Percentiles rank a stretch among this genome's conserved stretches.
Evolutionary conservation across 2,888 invertebrate genomes (phyloP).

Genomic region (Hanleya hanleyi): DNA sequence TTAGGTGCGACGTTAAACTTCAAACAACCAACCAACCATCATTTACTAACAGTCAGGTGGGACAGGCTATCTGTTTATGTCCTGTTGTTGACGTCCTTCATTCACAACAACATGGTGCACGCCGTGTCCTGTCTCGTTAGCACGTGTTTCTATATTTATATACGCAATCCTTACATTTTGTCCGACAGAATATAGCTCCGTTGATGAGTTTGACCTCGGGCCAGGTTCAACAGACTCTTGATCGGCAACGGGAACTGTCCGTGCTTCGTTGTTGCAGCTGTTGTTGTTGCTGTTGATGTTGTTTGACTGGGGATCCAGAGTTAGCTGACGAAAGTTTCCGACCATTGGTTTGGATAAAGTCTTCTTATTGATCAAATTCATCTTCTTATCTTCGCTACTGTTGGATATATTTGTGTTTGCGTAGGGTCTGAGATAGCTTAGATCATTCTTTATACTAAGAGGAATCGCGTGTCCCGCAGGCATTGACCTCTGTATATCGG

Average conservation of each 20-base stretch:
- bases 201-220: neutral
- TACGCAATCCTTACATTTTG: neutral
- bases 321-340: neutral
- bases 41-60: too few species aligned
- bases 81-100: too few species aligned
- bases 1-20: too few species aligned
- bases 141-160: neutral
- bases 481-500: slow-evolving; percentile 7
- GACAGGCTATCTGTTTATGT: too few species aligned
- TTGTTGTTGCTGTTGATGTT: too few species aligned
- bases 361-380: neutral
- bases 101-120: neutral
- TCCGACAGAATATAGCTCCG: neutral
- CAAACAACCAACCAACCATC: too few species aligned
- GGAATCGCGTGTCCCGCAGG: neutral
- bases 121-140: neutral
- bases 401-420: slow-evolving; percentile 50
- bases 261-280: too few species aligned
- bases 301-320: too few species aligned
- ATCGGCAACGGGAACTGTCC: too few species aligned
- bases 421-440: slow-evolving; percentile 43
- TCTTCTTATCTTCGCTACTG: slow-evolving; percentile 28
- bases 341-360: neutral
- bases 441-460: slow-evolving; percentile 39
- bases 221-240: too few species aligned